Conservation (phyloP, 1,140 invertebrate species). For the Nymphalis io region DNA sequence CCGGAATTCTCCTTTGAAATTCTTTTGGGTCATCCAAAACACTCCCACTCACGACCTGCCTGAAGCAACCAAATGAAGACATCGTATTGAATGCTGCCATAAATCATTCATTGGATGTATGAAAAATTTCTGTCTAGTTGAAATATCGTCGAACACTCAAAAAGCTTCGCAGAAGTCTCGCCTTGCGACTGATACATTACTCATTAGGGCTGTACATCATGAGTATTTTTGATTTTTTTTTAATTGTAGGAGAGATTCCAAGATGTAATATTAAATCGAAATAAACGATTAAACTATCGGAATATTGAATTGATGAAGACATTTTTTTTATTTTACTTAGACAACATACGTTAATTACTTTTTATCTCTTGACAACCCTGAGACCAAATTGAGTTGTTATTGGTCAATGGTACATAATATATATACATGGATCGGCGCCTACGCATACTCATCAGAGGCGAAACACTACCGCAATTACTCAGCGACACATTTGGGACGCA, state of each 20-base stretch:
- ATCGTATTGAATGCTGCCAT: slow-evolving; percentile 65
- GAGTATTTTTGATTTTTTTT: neutral
- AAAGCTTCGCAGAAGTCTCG: slow-evolving; percentile 44
- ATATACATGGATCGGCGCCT: slow-evolving; percentile 42
- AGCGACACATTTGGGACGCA: slow-evolving; percentile 47
- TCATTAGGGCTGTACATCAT: slow-evolving; percentile 38
- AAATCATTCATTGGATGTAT: slow-evolving; percentile 61
- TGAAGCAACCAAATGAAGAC: slow-evolving; percentile 69
- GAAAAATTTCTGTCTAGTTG: slow-evolving; percentile 67
- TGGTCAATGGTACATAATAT: slow-evolving; percentile 31
- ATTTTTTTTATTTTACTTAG: too few relatives aligned
- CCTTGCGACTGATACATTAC: slow-evolving; percentile 45
- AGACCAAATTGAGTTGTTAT: slow-evolving; percentile 57
- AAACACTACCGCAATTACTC: slow-evolving; percentile 55
- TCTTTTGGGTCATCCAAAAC: slow-evolving; percentile 65
- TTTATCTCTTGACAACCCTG: slow-evolving; percentile 38
- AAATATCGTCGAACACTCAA: slow-evolving; percentile 56
- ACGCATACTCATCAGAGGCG: slow-evolving; percentile 39
- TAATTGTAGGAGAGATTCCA: too few relatives aligned
- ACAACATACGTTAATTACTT: too few relatives aligned
- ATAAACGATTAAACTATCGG: too few relatives aligned
- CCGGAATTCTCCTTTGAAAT: slow-evolving; percentile 59
- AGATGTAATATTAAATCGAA: too few relatives aligned
- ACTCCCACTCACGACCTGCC: slow-evolving; percentile 74
- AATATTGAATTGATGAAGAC: too few relatives aligned